Evolutionary conservation across 2,888 invertebrate species (phyloP), one percentile per base, ranked within the genome.

Genomic region (Apamea monoglypha): DNA sequence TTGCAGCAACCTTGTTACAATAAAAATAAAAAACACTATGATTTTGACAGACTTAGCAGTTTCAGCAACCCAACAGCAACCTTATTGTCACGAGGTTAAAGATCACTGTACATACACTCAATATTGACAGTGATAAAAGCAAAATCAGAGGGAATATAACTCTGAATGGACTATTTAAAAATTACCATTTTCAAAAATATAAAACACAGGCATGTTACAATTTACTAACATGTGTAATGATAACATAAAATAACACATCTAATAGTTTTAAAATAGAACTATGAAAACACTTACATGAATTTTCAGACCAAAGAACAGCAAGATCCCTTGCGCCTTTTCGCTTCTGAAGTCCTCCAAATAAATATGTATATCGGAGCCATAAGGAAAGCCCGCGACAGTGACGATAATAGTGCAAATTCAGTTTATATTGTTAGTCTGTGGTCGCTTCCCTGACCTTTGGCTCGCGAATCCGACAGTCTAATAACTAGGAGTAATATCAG

Each of bases 391-490:
- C 25, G 64, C 40, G 77, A 73, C 80, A 73, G 32, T 74, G 84
- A 80, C 86, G 75, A 80, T 89, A 82, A 84, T 76, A 74, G 85
- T 85, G 75, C 80, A 74, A 89, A 80, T 80, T 81, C 80, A 84
- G 75, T 82, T 72, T 79, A 83, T 87, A 83, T 87, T 81, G 85
- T 82, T 80, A 81, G 73, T 78, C 29, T 74, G 63, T 36, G 47
- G 75, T 70, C 74, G 74, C 70, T 79, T 78, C 71, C n/a, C 76
- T 81, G 89, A 89, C 89, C 88, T 89, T 89, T 89, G 66, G 74
- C 75, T 80, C 68, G 36, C 2, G 82, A 82, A 89, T 88, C 88
- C 80, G 88, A 88, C 89, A 80, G 80, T 47, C 63, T 80, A 84
- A 89, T 88, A 89, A 84, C 83, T 73, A 80, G 61, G 69, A 84